These are phyloP conservation scores for Girardinichthys multiradiatus DNA, from an alignment of 2,113 vertebrate genomes.

Conservation along the genomic window DNA sequence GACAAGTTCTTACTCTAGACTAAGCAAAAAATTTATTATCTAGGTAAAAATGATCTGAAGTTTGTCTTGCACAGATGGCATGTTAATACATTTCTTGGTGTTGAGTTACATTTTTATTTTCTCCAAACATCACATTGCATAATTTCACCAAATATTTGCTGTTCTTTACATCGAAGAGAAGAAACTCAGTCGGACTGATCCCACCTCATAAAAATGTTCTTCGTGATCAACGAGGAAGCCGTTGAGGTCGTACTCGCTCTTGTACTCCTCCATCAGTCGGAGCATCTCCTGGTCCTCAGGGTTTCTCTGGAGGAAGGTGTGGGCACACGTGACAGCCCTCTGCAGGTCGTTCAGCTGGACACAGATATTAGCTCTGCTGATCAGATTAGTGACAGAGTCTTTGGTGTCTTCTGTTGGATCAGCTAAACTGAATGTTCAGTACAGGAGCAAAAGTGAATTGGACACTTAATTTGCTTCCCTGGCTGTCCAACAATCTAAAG, in stretches of 20 bases:
- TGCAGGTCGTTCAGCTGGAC: constrained; percentile 84
- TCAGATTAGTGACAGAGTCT: background rate
- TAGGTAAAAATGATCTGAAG: no score
- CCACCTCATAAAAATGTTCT: constrained; percentile 84
- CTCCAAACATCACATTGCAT: background rate
- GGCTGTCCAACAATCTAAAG: no score
- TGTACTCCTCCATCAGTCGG: constrained; percentile 84
- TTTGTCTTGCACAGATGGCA: no score
- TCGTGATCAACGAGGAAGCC: constrained; percentile 86
- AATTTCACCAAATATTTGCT: background rate
- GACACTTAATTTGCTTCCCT: no score
- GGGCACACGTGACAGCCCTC: constrained; percentile 86
- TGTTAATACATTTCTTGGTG: no score
- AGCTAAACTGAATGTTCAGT: no score
- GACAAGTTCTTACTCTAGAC: no score
- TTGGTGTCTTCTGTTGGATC: no score
- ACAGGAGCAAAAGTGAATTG: background rate
- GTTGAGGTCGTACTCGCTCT: constrained; percentile 81
- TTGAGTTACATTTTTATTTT: background rate
- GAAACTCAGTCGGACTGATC: background rate
- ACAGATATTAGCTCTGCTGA: background rate
- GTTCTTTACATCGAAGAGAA: background rate
- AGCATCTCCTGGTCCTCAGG: constrained; percentile 85
- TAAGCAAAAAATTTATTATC: no score
- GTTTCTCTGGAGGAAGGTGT: constrained; percentile 91